Conservation (phyloP, 2,797 vertebrate species). For the Labeo calbasu region DNA sequence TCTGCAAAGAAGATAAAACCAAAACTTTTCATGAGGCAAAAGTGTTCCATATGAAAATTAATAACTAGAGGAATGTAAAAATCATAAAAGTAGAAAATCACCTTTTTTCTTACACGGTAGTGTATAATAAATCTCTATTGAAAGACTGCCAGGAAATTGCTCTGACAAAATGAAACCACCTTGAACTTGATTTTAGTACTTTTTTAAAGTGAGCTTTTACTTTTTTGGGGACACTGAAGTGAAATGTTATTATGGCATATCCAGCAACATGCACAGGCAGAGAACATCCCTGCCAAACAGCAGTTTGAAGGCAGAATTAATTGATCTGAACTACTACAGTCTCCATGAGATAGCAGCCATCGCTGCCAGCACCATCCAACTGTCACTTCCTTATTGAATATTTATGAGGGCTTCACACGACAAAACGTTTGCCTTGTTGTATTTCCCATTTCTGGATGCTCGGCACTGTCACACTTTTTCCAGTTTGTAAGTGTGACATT, state of each 20-base stretch:
- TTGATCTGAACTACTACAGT: slow-evolving; percentile 66
- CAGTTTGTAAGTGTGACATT: slow-evolving; percentile 38
- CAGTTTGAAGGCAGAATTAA: slow-evolving; percentile 52
- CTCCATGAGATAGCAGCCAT: slow-evolving; percentile 63
- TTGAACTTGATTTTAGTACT: background rate
- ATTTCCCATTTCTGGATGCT: slow-evolving; percentile 49
- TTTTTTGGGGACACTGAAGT: background rate
- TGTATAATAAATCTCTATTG: background rate
- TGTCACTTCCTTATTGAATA: slow-evolving; percentile 76
- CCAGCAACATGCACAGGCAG: slow-evolving; percentile 14
- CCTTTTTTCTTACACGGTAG: background rate
- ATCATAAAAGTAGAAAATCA: too few relatives aligned
- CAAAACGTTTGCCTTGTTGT: slow-evolving; percentile 53
- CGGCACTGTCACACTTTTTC: background rate
- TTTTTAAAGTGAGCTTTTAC: background rate
- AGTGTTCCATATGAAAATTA: background rate
- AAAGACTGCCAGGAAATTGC: background rate
- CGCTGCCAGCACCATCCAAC: slow-evolving; percentile 72
- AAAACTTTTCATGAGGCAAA: background rate
- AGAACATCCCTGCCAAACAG: slow-evolving; percentile 31
- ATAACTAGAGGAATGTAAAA: background rate
- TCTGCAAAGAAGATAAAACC: background rate
- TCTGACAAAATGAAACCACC: background rate
- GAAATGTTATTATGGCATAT: slow-evolving; percentile 5
- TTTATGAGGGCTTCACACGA: slow-evolving; percentile 71